A percentile compares a stretch with the other conserved stretches of the same genome.
Conservation (phyloP, 2,113 vertebrate genomes). For the Cryptomyrus ogoouensis region DNA sequence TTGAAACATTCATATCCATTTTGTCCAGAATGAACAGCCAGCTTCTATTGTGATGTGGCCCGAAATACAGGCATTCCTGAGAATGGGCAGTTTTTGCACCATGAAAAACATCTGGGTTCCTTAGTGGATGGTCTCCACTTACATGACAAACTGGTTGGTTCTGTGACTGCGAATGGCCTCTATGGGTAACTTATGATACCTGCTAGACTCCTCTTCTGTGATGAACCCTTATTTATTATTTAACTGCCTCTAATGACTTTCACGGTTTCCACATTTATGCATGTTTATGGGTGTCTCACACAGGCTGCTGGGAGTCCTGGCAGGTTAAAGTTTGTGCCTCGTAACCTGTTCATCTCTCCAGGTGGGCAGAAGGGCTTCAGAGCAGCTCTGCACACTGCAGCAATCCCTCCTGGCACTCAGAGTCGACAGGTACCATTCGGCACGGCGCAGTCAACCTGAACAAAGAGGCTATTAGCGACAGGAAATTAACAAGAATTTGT, state of each 20-base stretch:
- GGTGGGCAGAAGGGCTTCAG: neutral
- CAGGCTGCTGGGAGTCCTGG: neutral
- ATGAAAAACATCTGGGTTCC: neutral
- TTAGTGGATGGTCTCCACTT: neutral
- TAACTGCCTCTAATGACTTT: neutral
- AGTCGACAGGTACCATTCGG: neutral
- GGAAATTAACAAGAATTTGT: neutral
- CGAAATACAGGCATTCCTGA: neutral
- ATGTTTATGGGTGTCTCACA: neutral
- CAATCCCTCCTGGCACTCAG: neutral
- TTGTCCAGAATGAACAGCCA: neutral
- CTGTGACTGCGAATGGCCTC: neutral
- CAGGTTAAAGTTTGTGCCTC: neutral
- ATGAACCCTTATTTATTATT: neutral
- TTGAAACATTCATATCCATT: neutral
- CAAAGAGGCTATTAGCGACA: neutral
- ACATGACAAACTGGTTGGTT: neutral
- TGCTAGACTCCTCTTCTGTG: neutral
- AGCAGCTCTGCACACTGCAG: neutral
- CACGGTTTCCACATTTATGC: neutral
- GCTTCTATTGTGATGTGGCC: neutral
- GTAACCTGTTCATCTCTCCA: neutral
- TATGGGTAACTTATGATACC: neutral
- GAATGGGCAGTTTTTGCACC: neutral
- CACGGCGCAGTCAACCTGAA: neutral